phyloP scores from a whole-genome alignment of 1,140 invertebrate species.

The Drosophila asahinai region DNA sequence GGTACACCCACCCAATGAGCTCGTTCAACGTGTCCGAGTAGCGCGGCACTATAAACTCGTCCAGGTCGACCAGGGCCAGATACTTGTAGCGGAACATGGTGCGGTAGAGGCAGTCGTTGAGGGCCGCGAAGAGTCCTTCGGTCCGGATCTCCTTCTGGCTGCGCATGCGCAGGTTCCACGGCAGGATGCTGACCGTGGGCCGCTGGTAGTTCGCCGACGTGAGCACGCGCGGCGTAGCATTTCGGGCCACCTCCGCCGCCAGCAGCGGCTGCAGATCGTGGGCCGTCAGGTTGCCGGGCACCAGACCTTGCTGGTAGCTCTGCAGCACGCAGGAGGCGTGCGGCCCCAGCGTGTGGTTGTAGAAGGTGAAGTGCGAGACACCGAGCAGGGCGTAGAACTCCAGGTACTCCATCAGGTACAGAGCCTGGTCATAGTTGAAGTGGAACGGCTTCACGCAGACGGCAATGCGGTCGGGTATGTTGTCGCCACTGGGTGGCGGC shows the following conservation, averaged over 20 bases:
- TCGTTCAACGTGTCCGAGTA: slow-evolving; percentile 90
- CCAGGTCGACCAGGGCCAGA: slow-evolving; percentile 94
- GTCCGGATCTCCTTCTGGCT: slow-evolving; percentile 97
- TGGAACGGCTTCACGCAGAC: slow-evolving; percentile 98
- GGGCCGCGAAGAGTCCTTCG: slow-evolving; percentile 95
- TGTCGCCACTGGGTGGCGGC: slow-evolving; percentile 65
- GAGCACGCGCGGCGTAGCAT: slow-evolving; percentile 61
- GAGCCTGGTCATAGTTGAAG: slow-evolving; percentile 93
- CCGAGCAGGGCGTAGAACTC: slow-evolving; percentile 95
- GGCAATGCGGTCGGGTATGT: slow-evolving; percentile 88
- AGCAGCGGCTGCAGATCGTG: slow-evolving; percentile 62
- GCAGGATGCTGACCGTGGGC: slow-evolving; percentile 92
- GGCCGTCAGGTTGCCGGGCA: slow-evolving; percentile 72
- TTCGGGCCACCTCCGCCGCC: slow-evolving; percentile 49
- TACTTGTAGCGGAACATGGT: slow-evolving; percentile 93
- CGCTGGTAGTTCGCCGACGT: slow-evolving; percentile 70
- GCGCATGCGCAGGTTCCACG: slow-evolving; percentile 95
- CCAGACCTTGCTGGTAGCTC: slow-evolving; percentile 87
- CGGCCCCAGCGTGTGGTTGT: slow-evolving; percentile 94
- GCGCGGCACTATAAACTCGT: slow-evolving; percentile 95
- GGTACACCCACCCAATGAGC: slow-evolving; percentile 86
- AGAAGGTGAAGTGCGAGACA: slow-evolving; percentile 95
- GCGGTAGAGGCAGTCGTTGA: slow-evolving; percentile 97
- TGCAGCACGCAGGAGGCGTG: slow-evolving; percentile 92
- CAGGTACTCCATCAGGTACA: slow-evolving; percentile 96